Evolutionary conservation across 2,797 vertebrate genomes (phyloP).

Genomic region (Monodelphis domestica): DNA sequence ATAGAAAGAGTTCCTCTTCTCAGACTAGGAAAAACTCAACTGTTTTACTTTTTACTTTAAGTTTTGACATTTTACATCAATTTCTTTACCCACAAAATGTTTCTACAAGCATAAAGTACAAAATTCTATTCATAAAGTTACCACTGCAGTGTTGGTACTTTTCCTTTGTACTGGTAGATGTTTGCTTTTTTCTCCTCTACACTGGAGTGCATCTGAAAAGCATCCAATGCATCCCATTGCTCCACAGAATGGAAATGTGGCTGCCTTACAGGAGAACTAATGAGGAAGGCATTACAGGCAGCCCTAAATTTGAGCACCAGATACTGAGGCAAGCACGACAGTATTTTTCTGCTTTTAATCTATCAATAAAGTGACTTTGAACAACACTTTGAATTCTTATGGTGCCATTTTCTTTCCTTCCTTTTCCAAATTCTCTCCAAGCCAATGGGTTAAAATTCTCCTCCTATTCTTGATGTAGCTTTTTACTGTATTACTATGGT

Average conservation of each 20-base stretch:
- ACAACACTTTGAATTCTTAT: background rate
- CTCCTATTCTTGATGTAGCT: conserved; percentile 26
- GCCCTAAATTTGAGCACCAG: background rate
- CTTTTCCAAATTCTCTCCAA: background rate
- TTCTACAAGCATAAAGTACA: background rate
- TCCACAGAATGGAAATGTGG: background rate
- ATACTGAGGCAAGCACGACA: background rate
- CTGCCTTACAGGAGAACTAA: background rate
- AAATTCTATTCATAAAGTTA: background rate
- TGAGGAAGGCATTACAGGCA: background rate
- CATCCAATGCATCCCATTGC: background rate
- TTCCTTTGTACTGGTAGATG: background rate
- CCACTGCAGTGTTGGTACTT: background rate
- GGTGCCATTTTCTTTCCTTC: background rate
- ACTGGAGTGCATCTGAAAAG: background rate
- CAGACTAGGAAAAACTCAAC: background rate
- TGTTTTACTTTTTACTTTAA: background rate
- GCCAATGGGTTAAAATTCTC: background rate
- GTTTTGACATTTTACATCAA: conserved; percentile 11
- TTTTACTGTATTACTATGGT: conserved; percentile 20
- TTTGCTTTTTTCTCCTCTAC: background rate
- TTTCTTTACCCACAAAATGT: background rate
- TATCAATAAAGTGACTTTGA: background rate
- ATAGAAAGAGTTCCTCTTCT: background rate
- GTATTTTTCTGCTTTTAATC: background rate